phyloP scores from a whole-genome alignment of 2,113 vertebrate species.

The Eptesicus fuscus region DNA sequence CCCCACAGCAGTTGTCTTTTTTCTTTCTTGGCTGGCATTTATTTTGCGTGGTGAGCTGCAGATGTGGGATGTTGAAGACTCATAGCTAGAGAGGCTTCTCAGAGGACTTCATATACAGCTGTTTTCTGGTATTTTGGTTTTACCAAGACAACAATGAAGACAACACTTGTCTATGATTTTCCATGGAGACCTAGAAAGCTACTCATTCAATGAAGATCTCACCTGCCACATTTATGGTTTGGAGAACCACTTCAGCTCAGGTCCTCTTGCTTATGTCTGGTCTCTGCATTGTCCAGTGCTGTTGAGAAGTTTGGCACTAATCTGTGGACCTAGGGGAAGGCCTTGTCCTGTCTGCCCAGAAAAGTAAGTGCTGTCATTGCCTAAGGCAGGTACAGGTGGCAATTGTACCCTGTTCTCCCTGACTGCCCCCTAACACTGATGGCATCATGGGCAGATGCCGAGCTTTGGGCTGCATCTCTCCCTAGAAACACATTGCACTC shows the following conservation, averaged over 20 bases:
- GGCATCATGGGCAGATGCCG: background rate
- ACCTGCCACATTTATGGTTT: background rate
- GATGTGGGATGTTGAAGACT: background rate
- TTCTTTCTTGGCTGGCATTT: background rate
- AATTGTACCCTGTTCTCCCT: background rate
- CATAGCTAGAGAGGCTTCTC: background rate
- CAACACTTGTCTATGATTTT: conserved; percentile 3
- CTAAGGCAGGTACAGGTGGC: background rate
- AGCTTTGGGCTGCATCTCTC: background rate
- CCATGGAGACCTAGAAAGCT: background rate
- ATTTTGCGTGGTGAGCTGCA: background rate
- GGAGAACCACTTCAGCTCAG: background rate
- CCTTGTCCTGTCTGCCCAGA: background rate
- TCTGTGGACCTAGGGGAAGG: background rate
- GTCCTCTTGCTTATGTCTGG: background rate
- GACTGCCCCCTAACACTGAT: background rate
- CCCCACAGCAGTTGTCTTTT: background rate
- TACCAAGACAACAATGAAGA: background rate
- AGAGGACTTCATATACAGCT: background rate
- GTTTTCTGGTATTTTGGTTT: background rate
- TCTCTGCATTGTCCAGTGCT: background rate
- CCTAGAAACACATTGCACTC: background rate
- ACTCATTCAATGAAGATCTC: background rate
- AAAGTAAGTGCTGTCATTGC: background rate
- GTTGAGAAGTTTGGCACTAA: background rate